Evolutionary conservation across 35 echinoderm and acorn worm genomes (phyloP), one percentile per base, ranked within the genome.

Genomic region (Lytechinus pictus): DNA sequence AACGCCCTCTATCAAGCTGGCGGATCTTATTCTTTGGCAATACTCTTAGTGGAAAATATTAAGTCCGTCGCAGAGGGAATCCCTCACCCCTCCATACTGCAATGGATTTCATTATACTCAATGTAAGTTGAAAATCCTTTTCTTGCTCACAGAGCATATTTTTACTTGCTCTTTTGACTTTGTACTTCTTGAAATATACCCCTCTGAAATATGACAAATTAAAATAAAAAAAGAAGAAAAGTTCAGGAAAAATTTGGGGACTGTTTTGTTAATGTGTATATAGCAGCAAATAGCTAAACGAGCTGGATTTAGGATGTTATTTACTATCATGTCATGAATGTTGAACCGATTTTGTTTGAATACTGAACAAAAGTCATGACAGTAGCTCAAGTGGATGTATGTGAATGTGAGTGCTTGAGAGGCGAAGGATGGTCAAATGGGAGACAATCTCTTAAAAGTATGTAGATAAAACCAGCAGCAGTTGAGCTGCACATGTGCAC

Each of bases 41-140:
- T 54, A 53, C 54, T 57, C 55, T 28, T 93, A 13, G 3, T 55
- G 92, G 92, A 93, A 90, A 57, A 93, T 55, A 57, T 57, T 44
- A 10, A 27, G 53, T 93, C 52, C 13, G 92, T n/a, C 55, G 53
- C 92, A 27, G 53, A 93, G 92, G 92, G 92, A 93, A 54, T 57
- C 27, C 53, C 27, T 93, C 54, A 27, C 92, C 57, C 54, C 54
- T 27, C 57, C 13, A 79, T 79, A 10, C 27, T 53, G 54, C 55
- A 54, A 93, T 93, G 92, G 92, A 93, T 93, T 93, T 93, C 92
- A 93, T 93, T 10, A 93, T 93, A 53, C 92, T 93, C 55, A 93
- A 93, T 57, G 92, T 93, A 93, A 27, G 92, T 93, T 19, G 57
- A 16, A 79, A 79, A 79, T 79, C 66, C n/a, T 13, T 79, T 79